A percentile compares a stretch with the other conserved stretches of the same genome.
Evolutionary conservation across 2,888 invertebrate genomes (phyloP).

Genomic region (Gnatocerus cornutus): DNA sequence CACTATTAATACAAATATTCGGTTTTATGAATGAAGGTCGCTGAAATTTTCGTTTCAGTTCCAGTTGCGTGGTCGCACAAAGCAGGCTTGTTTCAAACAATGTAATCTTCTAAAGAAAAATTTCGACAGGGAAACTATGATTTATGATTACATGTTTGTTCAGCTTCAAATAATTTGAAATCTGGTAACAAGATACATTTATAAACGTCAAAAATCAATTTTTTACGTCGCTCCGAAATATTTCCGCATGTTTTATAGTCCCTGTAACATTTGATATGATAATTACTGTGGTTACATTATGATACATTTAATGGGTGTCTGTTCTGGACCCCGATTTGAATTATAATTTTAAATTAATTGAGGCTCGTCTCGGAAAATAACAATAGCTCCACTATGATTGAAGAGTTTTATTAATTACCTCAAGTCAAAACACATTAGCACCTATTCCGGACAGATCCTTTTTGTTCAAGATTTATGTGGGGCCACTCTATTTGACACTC

Average conservation of each 20-base stretch:
- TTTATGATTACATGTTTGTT: no score
- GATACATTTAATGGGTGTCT: constrained; percentile 36
- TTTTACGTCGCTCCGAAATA: background rate
- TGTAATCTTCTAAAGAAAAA: no score
- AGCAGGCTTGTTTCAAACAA: no score
- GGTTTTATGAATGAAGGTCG: constrained; percentile 12
- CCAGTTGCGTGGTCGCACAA: background rate
- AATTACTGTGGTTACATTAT: constrained; percentile 30
- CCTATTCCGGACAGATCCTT: constrained; percentile 39
- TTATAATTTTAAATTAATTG: constrained; percentile 44
- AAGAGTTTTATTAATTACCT: constrained; percentile 47
- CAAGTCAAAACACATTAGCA: constrained; percentile 48
- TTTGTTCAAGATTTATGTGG: constrained; percentile 45
- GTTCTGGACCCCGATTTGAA: constrained; percentile 18
- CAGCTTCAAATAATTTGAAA: no score
- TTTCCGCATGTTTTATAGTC: background rate
- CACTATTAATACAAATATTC: constrained; percentile 7
- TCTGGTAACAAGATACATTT: no score
- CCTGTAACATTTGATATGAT: constrained; percentile 34
- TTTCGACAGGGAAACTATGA: no score
- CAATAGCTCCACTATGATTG: constrained; percentile 33
- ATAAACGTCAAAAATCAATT: no score
- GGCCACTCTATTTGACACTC: constrained; percentile 43
- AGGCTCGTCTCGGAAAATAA: constrained; percentile 16
- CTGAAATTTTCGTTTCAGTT: background rate